These are phyloP conservation scores for Philopedon plagiatum DNA, from an alignment of 2,888 invertebrate genomes.

Conservation along the genomic window DNA sequence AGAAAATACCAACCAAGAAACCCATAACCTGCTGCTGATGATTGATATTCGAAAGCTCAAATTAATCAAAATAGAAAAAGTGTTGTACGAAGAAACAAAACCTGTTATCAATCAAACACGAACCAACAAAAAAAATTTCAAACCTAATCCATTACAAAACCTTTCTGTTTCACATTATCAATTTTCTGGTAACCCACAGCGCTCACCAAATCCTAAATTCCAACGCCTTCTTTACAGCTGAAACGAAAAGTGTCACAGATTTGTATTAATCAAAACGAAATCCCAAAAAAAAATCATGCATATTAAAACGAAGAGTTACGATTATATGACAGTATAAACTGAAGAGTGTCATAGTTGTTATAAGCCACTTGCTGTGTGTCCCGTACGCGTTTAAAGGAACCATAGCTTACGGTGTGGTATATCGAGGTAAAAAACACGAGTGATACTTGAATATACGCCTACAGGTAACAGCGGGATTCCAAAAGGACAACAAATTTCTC, in stretches of 20 bases:
- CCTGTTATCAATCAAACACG: background rate
- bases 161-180: constrained; percentile 14
- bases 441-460: constrained; percentile 44
- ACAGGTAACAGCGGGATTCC: constrained; percentile 64
- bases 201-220: constrained; percentile 22
- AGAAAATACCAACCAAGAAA: too few relatives aligned
- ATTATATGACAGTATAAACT: constrained; percentile 68
- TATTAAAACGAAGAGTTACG: constrained; percentile 68
- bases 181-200: constrained; percentile 16
- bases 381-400: constrained; percentile 38
- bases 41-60: too few relatives aligned
- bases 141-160: constrained; percentile 4
- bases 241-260: constrained; percentile 56
- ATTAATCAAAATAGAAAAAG: background rate
- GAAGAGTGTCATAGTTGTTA: constrained; percentile 63
- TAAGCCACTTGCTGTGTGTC: constrained; percentile 45
- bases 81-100: background rate
- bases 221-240: constrained; percentile 5
- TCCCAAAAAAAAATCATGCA: constrained; percentile 62
- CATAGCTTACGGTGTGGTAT: constrained; percentile 10
- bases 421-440: constrained; percentile 13
- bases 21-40: too few relatives aligned
- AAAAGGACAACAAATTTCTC: constrained; percentile 69
- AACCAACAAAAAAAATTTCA: constrained; percentile 7
- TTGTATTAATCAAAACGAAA: constrained; percentile 63